A percentile compares a stretch with the other conserved stretches of the same genome.
phyloP scores from a whole-genome alignment of 2,797 vertebrate species.

The Malacoraja senta region DNA sequence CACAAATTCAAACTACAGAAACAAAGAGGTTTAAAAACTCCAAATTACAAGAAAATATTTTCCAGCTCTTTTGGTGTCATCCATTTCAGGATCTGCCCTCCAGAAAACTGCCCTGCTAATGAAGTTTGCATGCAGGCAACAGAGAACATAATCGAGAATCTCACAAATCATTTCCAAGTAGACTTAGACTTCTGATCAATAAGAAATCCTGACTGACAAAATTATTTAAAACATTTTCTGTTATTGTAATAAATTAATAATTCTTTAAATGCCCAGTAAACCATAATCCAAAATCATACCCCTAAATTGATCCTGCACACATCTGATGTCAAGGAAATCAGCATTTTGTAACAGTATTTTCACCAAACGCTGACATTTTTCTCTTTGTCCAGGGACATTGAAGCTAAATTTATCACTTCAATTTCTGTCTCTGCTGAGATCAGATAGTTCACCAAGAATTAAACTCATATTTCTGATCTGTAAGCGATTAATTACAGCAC shows the following conservation, averaged over 20 bases:
- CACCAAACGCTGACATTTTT: not conserved
- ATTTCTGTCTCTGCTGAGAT: not conserved
- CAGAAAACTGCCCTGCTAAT: not conserved
- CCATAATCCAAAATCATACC: not conserved
- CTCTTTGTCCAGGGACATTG: not conserved
- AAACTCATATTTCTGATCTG: not conserved
- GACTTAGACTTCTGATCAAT: not conserved
- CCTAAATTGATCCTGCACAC: not conserved
- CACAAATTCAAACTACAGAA: not conserved
- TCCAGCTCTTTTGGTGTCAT: not conserved
- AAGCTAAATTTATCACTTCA: not conserved
- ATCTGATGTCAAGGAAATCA: not conserved
- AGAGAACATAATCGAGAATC: not conserved
- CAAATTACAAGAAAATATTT: not conserved
- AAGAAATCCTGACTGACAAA: not conserved
- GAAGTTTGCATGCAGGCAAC: not conserved
- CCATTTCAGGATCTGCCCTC: not conserved
- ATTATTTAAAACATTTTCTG: not conserved
- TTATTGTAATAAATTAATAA: not conserved
- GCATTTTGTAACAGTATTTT: not conserved
- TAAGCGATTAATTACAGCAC: not conserved
- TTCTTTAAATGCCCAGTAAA: not conserved
- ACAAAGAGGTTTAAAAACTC: not conserved
- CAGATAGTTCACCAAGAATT: not conserved
- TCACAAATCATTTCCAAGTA: not conserved